These are phyloP conservation scores for Macrophya alboannulata DNA, from an alignment of 2,888 invertebrate genomes.

Conservation along the genomic window DNA sequence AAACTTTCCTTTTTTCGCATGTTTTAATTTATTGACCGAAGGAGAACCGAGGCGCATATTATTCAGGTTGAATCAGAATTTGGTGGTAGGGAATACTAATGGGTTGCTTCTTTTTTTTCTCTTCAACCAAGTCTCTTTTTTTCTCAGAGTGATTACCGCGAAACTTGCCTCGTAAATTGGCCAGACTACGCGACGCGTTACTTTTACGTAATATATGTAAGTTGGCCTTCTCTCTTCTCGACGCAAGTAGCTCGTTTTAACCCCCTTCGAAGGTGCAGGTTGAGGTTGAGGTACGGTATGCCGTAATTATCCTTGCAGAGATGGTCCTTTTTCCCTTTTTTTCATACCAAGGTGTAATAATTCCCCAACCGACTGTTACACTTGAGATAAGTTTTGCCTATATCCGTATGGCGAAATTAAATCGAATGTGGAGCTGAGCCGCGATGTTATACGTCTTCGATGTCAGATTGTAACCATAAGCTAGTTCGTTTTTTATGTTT, in stretches of 20 bases:
- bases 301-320: constrained; percentile 31
- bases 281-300: constrained; percentile 8
- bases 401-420: background rate
- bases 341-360: constrained; percentile 11
- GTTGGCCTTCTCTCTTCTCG: background rate
- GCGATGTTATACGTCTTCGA: background rate
- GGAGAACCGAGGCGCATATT: background rate
- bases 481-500: too few relatives aligned
- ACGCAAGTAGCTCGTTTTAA: background rate
- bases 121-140: too few relatives aligned
- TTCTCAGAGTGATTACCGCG: constrained; percentile 24
- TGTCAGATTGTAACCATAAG: background rate
- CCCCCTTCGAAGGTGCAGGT: constrained; percentile 8
- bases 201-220: constrained; percentile 39
- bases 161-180: constrained; percentile 38
- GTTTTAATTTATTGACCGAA: background rate
- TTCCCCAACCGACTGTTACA: background rate
- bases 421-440: background rate
- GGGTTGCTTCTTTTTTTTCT: too few relatives aligned
- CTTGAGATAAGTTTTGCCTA: background rate
- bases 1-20: background rate
- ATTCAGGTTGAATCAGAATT: background rate
- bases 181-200: constrained; percentile 33
- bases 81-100: background rate
- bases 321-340: constrained; percentile 18